Evolutionary conservation across 2,888 invertebrate species (phyloP).

Genomic region (Ochropacha duplaris): DNA sequence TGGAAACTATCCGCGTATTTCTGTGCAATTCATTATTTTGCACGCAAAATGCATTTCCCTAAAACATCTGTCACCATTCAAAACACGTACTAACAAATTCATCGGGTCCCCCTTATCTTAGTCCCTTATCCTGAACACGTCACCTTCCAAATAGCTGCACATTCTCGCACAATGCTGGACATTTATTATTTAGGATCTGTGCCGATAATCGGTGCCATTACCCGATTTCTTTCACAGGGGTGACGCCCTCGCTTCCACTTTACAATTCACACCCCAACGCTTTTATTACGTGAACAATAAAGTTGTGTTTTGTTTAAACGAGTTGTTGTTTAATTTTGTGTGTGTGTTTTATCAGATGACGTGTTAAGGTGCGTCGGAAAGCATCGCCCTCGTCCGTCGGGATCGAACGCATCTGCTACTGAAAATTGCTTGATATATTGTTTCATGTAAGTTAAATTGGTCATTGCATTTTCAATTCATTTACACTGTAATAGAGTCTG

Average conservation of each 20-base stretch:
- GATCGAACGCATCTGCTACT: slow-evolving; percentile 51
- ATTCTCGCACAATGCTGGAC: slow-evolving; percentile 41
- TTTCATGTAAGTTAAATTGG: background rate
- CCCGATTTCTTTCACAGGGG: slow-evolving; percentile 54
- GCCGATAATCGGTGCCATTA: slow-evolving; percentile 61
- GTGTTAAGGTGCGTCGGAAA: slow-evolving; percentile 26
- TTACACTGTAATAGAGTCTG: background rate
- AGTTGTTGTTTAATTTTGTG: slow-evolving; percentile 2
- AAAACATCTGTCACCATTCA: background rate
- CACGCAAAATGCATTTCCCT: background rate
- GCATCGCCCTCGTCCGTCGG: slow-evolving; percentile 34
- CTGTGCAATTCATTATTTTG: background rate
- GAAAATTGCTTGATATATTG: slow-evolving; percentile 35
- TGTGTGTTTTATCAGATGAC: slow-evolving; percentile 27
- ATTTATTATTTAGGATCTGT: slow-evolving; percentile 68
- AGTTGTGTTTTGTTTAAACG: background rate
- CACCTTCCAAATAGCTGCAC: slow-evolving; percentile 30
- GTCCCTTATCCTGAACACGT: slow-evolving; percentile 12
- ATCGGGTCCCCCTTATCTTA: too few species aligned
- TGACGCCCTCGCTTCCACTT: slow-evolving; percentile 29
- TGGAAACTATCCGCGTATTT: background rate
- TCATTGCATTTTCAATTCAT: background rate
- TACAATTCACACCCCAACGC: background rate
- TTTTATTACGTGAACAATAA: background rate
- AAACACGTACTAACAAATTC: slow-evolving; percentile 22